Percentiles rank a stretch among this genome's conserved stretches.
Conservation (phyloP, 2,113 vertebrate species). For the Synodontis membranacea region DNA sequence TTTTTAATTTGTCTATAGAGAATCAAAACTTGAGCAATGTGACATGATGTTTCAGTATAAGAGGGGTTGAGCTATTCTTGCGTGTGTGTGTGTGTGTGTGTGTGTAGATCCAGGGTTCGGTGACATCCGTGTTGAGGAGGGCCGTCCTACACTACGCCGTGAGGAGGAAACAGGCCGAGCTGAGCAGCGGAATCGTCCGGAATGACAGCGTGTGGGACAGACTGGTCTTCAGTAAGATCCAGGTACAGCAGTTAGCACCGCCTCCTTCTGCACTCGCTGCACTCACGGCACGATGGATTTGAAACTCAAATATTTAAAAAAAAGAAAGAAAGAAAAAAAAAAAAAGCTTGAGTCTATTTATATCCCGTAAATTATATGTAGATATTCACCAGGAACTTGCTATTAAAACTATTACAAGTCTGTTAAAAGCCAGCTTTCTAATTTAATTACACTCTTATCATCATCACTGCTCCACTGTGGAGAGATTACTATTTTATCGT, state of each 20-base stretch:
- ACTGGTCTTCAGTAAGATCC: constrained; percentile 77
- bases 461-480: not conserved
- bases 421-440: not conserved
- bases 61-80: constrained; percentile 12
- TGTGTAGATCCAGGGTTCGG: constrained; percentile 70
- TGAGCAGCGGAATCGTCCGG: constrained; percentile 72
- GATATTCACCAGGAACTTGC: not conserved
- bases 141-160: constrained; percentile 74
- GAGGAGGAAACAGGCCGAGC: constrained; percentile 75
- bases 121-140: constrained; percentile 69
- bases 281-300: not conserved
- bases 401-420: not conserved
- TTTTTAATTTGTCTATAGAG: not conserved
- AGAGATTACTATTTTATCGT: too few species aligned
- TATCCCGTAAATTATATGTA: not conserved
- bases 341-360: not conserved
- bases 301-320: not conserved
- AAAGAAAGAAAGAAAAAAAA: too few species aligned
- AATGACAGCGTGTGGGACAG: constrained; percentile 79
- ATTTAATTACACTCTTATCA: not conserved
- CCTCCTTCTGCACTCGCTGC: not conserved
- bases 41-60: not conserved
- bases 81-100: constrained; percentile 16
- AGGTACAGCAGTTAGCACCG: constrained; percentile 59
- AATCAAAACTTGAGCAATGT: not conserved